Percentiles rank a stretch among this genome's conserved stretches.
Conservation (phyloP, 2,888 invertebrate species). For the Pyralis farinalis region DNA sequence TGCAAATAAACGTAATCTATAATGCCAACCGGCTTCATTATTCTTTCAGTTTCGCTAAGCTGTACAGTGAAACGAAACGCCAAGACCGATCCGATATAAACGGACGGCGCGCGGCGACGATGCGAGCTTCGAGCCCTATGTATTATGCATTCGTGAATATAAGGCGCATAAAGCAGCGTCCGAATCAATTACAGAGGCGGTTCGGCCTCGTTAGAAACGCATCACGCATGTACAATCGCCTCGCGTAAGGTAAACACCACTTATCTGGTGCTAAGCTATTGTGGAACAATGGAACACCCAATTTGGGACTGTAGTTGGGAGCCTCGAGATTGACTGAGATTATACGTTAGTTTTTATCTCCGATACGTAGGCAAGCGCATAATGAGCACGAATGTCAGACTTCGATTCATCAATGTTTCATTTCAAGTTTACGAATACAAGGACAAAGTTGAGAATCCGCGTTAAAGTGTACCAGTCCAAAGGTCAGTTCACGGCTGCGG, state of each 20-base stretch:
- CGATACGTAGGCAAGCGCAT: not conserved
- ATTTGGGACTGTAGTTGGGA: slow-evolving; percentile 54
- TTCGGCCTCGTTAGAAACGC: slow-evolving; percentile 77
- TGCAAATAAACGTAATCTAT: slow-evolving; percentile 16
- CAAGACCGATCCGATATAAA: slow-evolving; percentile 43
- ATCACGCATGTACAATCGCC: slow-evolving; percentile 78
- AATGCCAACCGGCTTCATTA: slow-evolving; percentile 42
- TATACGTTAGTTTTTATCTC: slow-evolving; percentile 33
- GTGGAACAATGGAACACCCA: slow-evolving; percentile 69
- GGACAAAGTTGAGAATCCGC: slow-evolving; percentile 32
- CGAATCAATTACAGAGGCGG: slow-evolving; percentile 74
- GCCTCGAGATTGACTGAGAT: slow-evolving; percentile 40
- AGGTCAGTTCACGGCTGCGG: slow-evolving; percentile 60
- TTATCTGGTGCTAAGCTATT: slow-evolving; percentile 72
- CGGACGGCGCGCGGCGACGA: slow-evolving; percentile 37
- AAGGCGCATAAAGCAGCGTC: slow-evolving; percentile 71
- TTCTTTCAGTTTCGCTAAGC: slow-evolving; percentile 36
- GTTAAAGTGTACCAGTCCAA: slow-evolving; percentile 32
- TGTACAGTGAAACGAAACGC: slow-evolving; percentile 29
- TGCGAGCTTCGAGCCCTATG: slow-evolving; percentile 47
- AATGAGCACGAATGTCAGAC: slow-evolving; percentile 4
- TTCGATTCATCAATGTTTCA: not conserved
- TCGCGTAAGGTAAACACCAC: slow-evolving; percentile 63
- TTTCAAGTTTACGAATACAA: slow-evolving; percentile 15
- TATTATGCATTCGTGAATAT: slow-evolving; percentile 80